Evolutionary conservation across 2,113 vertebrate species (phyloP).

Genomic region (Ictalurus furcatus): DNA sequence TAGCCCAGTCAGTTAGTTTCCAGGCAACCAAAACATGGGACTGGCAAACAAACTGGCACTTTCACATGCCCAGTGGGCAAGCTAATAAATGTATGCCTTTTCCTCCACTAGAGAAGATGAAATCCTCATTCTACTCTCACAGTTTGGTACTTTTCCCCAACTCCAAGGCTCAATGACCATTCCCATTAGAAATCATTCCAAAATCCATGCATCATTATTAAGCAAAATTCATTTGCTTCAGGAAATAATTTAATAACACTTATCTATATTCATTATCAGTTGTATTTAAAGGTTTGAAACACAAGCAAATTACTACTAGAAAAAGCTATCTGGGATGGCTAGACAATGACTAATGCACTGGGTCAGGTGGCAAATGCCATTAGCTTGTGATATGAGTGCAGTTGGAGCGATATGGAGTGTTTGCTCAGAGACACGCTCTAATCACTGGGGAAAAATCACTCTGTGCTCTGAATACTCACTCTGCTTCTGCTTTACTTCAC

Average conservation of each 20-base stretch:
- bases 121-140: constrained; percentile 1
- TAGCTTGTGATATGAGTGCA: constrained; percentile 15
- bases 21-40: constrained; percentile 3
- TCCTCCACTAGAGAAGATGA: not conserved
- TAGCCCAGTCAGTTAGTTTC: not conserved
- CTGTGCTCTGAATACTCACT: not conserved
- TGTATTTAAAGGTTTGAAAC: constrained; percentile 11
- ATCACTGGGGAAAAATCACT: not conserved
- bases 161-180: not conserved
- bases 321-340: not conserved
- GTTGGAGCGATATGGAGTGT: not conserved
- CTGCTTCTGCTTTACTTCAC: not conserved
- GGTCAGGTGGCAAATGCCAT: constrained; percentile 23
- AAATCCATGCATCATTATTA: not conserved
- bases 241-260: not conserved
- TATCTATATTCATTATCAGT: not conserved
- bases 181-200: constrained; percentile 13
- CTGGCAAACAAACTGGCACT: not conserved
- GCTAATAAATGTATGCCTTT: not conserved
- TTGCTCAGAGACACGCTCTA: not conserved
- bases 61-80: not conserved
- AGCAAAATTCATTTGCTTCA: not conserved
- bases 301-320: constrained; percentile 2
- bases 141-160: not conserved
- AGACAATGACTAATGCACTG: constrained; percentile 11